A percentile compares a stretch with the other conserved stretches of the same genome.
Conservation (phyloP, 2,113 vertebrate species). For the Brachypodius melanocephalos region DNA sequence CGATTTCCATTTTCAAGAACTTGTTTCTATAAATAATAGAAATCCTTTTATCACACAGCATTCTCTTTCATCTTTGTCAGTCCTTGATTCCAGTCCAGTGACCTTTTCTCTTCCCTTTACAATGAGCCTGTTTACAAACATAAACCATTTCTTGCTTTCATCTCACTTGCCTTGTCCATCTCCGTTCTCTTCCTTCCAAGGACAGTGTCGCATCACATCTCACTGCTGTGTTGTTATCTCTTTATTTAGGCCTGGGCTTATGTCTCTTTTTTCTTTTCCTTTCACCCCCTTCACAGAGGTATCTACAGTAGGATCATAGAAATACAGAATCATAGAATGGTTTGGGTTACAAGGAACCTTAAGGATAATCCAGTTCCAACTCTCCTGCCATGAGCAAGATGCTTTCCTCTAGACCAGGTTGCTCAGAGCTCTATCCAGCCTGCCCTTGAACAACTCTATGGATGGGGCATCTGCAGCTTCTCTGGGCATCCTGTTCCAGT, state of each 20-base stretch:
- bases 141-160: background rate
- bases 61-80: slow-evolving; percentile 17
- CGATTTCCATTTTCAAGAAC: slow-evolving; percentile 17
- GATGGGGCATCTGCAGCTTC: background rate
- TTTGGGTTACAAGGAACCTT: background rate
- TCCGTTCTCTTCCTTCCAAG: background rate
- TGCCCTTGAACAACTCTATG: background rate
- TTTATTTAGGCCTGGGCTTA: background rate
- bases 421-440: background rate
- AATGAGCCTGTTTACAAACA: background rate
- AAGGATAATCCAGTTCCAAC: background rate
- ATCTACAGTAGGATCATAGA: background rate
- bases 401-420: background rate
- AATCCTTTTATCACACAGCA: slow-evolving; percentile 24
- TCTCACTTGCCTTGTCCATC: background rate
- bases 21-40: background rate
- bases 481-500: background rate
- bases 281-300: background rate
- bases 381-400: background rate
- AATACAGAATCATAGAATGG: background rate
- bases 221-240: background rate
- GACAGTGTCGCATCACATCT: background rate
- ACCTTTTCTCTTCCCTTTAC: slow-evolving; percentile 14
- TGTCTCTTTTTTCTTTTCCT: background rate
- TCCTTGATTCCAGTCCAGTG: background rate